phyloP scores from a whole-genome alignment of 2,888 invertebrate species.

The Heliconius ismenius region DNA sequence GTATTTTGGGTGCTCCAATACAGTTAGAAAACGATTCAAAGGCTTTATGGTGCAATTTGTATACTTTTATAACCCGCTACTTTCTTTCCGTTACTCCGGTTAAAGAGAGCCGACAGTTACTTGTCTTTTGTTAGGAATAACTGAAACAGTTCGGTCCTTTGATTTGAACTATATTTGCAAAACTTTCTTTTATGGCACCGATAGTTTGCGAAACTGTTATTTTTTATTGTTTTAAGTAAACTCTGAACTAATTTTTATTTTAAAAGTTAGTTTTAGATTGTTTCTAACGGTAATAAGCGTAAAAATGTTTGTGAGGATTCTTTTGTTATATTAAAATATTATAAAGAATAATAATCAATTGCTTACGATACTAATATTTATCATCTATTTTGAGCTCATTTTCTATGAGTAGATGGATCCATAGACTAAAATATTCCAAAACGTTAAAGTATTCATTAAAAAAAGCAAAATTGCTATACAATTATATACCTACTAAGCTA shows the following conservation, averaged over 20 bases:
- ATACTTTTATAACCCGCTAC: conserved; percentile 52
- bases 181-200: conserved; percentile 36
- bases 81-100: conserved; percentile 61
- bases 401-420: no score
- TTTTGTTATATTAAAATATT: no score
- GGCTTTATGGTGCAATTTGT: conserved; percentile 50
- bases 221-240: conserved; percentile 8
- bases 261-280: not conserved
- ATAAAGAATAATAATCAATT: no score
- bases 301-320: not conserved
- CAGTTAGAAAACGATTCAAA: conserved; percentile 48
- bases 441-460: not conserved
- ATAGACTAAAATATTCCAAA: no score
- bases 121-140: conserved; percentile 40
- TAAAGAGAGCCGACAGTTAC: conserved; percentile 61
- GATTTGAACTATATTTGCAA: conserved; percentile 36
- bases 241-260: conserved; percentile 11
- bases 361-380: no score
- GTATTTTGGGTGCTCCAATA: conserved; percentile 41
- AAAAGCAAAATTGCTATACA: not conserved
- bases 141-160: conserved; percentile 29
- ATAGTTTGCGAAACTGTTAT: conserved; percentile 25
- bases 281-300: conserved; percentile 2
- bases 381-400: no score
- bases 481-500: not conserved